Conservation (phyloP, 2,888 invertebrate genomes). For the Eilema caniola region DNA sequence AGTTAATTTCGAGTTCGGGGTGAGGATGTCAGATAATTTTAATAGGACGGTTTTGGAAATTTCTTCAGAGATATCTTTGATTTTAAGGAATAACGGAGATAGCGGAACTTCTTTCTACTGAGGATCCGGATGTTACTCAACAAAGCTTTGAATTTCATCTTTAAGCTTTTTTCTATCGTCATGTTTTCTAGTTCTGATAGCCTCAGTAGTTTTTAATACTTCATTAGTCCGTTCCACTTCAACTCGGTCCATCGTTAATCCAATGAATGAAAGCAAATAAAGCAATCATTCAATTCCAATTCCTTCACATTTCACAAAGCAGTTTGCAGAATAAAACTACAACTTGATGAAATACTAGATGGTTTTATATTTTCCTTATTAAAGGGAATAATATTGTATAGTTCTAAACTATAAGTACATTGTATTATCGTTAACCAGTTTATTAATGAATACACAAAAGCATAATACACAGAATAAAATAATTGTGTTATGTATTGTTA, state of each 20-base stretch:
- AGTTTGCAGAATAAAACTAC: not conserved
- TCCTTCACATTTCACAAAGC: not conserved
- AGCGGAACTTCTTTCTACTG: not conserved
- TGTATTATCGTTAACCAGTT: too few species aligned
- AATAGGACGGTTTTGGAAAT: slow-evolving; percentile 24
- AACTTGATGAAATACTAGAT: not conserved
- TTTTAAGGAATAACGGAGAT: slow-evolving; percentile 4
- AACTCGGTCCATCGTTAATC: not conserved
- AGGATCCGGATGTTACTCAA: not conserved
- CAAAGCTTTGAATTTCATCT: not conserved
- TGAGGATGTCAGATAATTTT: slow-evolving; percentile 29
- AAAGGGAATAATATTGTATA: not conserved
- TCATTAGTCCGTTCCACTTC: not conserved
- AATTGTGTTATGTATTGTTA: too few species aligned
- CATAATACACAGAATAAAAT: too few species aligned
- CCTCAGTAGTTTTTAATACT: not conserved
- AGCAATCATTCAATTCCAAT: not conserved
- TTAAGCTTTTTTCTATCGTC: not conserved
- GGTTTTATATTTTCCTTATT: not conserved
- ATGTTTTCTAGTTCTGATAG: not conserved
- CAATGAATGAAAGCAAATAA: not conserved
- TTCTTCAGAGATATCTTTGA: slow-evolving; percentile 10
- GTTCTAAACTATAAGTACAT: not conserved
- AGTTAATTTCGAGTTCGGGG: slow-evolving; percentile 48
- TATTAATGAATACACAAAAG: too few species aligned